These are phyloP conservation scores for Pogonocichla stellata DNA, from an alignment of 2,113 vertebrate species.

Conservation along the genomic window DNA sequence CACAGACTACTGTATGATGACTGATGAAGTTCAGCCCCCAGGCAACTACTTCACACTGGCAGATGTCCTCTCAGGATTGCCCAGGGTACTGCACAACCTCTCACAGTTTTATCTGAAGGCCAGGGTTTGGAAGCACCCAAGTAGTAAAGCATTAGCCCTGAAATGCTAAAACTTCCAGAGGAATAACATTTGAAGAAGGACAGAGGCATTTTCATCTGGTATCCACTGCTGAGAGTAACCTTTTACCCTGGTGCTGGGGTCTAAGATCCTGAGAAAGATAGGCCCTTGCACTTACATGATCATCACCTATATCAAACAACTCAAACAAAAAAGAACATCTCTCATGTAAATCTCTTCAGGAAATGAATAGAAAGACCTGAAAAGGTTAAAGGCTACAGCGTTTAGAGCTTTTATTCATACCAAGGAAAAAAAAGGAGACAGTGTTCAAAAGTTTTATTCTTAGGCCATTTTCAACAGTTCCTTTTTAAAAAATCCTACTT, in stretches of 20 bases:
- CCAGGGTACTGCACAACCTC: neutral
- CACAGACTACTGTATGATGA: neutral
- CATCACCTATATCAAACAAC: constrained; percentile 53
- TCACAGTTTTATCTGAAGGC: neutral
- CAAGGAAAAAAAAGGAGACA: neutral
- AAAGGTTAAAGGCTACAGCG: constrained; percentile 56
- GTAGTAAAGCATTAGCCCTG: neutral
- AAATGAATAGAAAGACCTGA: constrained; percentile 32
- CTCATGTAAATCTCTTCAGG: constrained; percentile 59
- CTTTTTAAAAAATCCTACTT: constrained; percentile 24
- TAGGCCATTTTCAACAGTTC: constrained; percentile 32
- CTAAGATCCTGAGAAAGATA: constrained; percentile 35
- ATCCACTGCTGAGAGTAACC: constrained; percentile 17
- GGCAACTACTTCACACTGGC: neutral
- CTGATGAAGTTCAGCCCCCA: neutral
- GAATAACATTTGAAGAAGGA: constrained; percentile 27
- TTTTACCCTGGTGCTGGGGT: constrained; percentile 19
- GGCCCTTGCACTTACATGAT: constrained; percentile 36
- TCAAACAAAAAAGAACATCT: constrained; percentile 32
- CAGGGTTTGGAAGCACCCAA: neutral
- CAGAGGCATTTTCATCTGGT: constrained; percentile 21
- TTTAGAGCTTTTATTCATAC: constrained; percentile 48
- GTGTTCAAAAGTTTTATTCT: constrained; percentile 64
- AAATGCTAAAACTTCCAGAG: constrained; percentile 13
- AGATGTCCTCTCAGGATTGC: neutral